A percentile compares a stretch with the other conserved stretches of the same genome.
These are phyloP conservation scores for Dendroctonus valens DNA, from an alignment of 1,140 invertebrate genomes.

Conservation along the genomic window DNA sequence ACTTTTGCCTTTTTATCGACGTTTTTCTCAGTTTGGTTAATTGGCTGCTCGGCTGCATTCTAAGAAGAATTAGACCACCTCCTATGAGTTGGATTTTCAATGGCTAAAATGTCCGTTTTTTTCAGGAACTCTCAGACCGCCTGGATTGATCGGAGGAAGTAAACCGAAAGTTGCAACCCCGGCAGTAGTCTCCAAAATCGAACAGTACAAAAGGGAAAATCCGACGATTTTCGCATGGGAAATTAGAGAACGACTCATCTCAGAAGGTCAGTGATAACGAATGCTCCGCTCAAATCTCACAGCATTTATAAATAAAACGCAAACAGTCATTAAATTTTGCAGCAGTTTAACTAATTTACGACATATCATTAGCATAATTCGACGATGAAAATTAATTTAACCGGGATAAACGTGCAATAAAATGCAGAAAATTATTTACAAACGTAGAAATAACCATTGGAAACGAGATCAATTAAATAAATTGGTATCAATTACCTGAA, in stretches of 20 bases:
- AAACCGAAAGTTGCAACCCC: constrained; percentile 98
- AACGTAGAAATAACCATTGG: constrained; percentile 24
- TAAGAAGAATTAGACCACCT: constrained; percentile 9
- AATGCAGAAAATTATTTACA: constrained; percentile 29
- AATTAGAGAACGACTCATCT: constrained; percentile 89
- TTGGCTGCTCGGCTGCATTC: constrained; percentile 3
- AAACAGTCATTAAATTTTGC: background rate
- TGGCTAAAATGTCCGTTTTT: constrained; percentile 37
- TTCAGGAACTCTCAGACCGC: constrained; percentile 87
- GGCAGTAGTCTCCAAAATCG: constrained; percentile 91
- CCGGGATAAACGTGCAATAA: constrained; percentile 19
- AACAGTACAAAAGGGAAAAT: constrained; percentile 94
- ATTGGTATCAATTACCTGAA: constrained; percentile 25
- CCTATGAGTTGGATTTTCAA: background rate
- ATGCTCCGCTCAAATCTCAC: background rate
- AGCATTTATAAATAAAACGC: background rate
- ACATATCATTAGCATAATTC: constrained; percentile 17
- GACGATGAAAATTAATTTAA: constrained; percentile 25
- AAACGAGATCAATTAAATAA: constrained; percentile 31
- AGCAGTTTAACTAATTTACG: constrained; percentile 9
- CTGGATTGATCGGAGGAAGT: constrained; percentile 95
- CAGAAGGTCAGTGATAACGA: constrained; percentile 72
- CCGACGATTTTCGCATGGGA: constrained; percentile 99
- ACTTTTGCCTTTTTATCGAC: constrained; percentile 10
- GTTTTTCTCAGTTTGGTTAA: constrained; percentile 10